Percentiles rank a stretch among this genome's conserved stretches.
Conservation (phyloP, 92 coral and sea anemone species). For the Siderastrea radians region DNA sequence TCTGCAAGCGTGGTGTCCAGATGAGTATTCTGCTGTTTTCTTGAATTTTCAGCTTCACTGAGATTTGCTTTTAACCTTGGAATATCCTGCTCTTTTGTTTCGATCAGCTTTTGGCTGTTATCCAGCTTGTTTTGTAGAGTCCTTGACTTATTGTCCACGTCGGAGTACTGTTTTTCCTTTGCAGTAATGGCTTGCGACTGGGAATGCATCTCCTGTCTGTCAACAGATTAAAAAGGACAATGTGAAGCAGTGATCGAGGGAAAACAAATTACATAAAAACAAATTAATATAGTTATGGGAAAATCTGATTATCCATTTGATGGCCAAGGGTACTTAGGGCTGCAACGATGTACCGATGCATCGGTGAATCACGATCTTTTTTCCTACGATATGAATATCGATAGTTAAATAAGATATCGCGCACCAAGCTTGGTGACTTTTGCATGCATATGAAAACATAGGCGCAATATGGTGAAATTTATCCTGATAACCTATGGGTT, state of each 20-base stretch:
- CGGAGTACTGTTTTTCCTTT: slow-evolving; percentile 66
- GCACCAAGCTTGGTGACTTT: too few species aligned
- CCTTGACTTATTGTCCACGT: slow-evolving; percentile 48
- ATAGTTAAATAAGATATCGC: too few species aligned
- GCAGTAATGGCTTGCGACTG: slow-evolving; percentile 71
- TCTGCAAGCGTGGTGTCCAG: slow-evolving; percentile 53
- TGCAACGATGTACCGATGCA: too few species aligned
- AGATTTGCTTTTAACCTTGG: slow-evolving; percentile 60
- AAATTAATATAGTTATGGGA: neutral
- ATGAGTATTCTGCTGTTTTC: slow-evolving; percentile 54
- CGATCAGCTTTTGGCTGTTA: slow-evolving; percentile 65
- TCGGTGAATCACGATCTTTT: too few species aligned
- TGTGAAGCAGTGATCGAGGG: neutral
- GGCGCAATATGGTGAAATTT: too few species aligned
- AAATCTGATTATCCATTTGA: neutral
- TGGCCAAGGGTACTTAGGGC: too few species aligned
- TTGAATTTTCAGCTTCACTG: slow-evolving; percentile 56
- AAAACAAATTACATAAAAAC: neutral
- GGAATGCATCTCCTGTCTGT: slow-evolving; percentile 80
- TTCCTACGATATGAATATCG: too few species aligned
- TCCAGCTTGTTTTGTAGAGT: slow-evolving; percentile 66
- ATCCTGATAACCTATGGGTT: too few species aligned
- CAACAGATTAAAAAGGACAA: neutral
- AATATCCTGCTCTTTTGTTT: slow-evolving; percentile 68
- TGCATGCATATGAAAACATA: too few species aligned